Base-by-base conservation (phyloP, 2,113 vertebrate genomes). In the Collichthys lucidus region DNA sequence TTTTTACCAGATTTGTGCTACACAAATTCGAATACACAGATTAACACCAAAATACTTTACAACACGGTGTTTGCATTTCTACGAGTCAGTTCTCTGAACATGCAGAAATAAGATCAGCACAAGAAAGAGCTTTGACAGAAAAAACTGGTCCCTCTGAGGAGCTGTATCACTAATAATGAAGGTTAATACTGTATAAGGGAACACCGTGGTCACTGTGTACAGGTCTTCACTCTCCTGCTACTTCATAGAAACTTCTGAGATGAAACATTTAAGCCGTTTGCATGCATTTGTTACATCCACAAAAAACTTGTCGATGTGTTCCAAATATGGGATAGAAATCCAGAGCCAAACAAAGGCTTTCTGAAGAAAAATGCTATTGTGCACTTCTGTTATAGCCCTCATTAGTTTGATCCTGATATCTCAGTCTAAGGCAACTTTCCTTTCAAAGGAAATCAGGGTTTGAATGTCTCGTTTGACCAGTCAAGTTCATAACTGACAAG, bases 351-450 rank as follows among this genome's bases (percentile, higher is more conserved):
- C 77, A 92, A 78, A 83, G 82, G 74, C 88, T 89, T 90, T 90
- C 72, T 74, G 60, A 86, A 79, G 74, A 90, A 80, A 92, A 88
- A 85, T 72, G 79, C 84, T 65, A 47, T 84, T 86, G 84, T 89
- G 80, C 84, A 74, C 69, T 85, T 91, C 80, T 75, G 62, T 81
- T 86, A 82, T 91, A 94, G 94, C 94, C 94, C 93, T 94, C 92
- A 70, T 87, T 78, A 82, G 79, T 89, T 92, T 89, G 61, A 93
- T 94, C 93, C 93, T 94, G 92, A 94, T 88, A 82, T 89, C 77
- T 91, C 86, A 89, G 89, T 94, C 91, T 93, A 95, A 94, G 93
- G 94, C 94, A 93, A 87, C 80, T 61, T 89, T 92, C 86, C 87
- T 87, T 86, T 90, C 78, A 77, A 78, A 86, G 86, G 82, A 92